Evolutionary conservation across 2,888 invertebrate genomes (phyloP).

Genomic region (Barypeithes pellucidus): DNA sequence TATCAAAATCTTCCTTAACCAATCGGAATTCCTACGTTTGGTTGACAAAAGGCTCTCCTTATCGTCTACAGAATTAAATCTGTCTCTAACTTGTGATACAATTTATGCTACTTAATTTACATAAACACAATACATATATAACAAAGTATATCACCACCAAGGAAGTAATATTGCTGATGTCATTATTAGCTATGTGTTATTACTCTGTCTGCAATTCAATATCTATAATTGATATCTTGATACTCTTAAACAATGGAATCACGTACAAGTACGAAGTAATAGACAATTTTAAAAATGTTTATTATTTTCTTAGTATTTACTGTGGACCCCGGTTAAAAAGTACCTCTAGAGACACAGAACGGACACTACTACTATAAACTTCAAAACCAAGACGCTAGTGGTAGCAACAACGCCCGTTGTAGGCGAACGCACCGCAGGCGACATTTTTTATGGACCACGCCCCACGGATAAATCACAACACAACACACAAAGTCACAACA

Average conservation of each 20-base stretch:
- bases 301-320: background rate
- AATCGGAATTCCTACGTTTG: too few relatives aligned
- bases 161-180: conserved; percentile 18
- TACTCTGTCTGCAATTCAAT: conserved; percentile 5
- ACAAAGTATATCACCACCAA: conserved; percentile 7
- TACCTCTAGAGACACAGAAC: too few relatives aligned
- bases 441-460: too few relatives aligned
- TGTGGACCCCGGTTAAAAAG: too few relatives aligned
- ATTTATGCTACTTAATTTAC: conserved; percentile 19
- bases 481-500: too few relatives aligned
- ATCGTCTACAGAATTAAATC: background rate
- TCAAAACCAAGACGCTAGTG: too few relatives aligned
- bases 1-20: too few relatives aligned
- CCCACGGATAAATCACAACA: too few relatives aligned
- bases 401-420: too few relatives aligned
- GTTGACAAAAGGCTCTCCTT: too few relatives aligned
- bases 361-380: too few relatives aligned
- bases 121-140: background rate
- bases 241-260: conserved; percentile 14
- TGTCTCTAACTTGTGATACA: background rate
- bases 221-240: conserved; percentile 28
- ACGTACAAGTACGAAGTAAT: background rate
- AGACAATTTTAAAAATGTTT: background rate
- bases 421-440: too few relatives aligned
- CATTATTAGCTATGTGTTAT: conserved; percentile 19